Evolutionary conservation across 2,113 vertebrate genomes (phyloP).

Genomic region (Rhinoptilus africanus): DNA sequence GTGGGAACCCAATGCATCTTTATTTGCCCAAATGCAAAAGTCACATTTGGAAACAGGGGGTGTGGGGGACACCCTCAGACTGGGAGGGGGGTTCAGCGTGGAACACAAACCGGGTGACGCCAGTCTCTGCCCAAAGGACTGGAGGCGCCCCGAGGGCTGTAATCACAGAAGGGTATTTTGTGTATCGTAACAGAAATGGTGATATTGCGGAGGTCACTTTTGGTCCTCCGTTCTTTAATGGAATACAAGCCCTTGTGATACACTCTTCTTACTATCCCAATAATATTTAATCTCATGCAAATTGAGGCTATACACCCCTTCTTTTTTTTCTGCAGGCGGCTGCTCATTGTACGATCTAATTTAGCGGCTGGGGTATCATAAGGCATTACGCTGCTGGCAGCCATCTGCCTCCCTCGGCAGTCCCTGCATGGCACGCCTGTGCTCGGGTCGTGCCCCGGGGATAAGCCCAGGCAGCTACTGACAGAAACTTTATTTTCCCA

Average conservation of each 20-base stretch:
- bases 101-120: background rate
- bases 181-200: background rate
- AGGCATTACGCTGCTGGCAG: background rate
- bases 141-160: background rate
- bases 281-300: background rate
- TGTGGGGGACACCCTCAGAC: accelerated
- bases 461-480: background rate
- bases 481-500: too few species aligned
- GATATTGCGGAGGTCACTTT: background rate
- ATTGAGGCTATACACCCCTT: background rate
- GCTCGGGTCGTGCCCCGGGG: background rate
- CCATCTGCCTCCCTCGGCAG: background rate
- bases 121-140: background rate
- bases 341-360: background rate
- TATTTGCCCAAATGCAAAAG: background rate
- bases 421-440: background rate
- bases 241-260: background rate
- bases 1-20: background rate
- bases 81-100: background rate
- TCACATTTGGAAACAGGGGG: background rate
- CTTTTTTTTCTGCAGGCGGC: background rate
- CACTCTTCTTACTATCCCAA: background rate
- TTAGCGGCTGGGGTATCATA: background rate
- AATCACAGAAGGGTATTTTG: background rate
- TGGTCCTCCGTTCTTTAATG: background rate